These are phyloP conservation scores for Nipponia nippon DNA, from an alignment of 2,113 vertebrate species.

Conservation along the genomic window DNA sequence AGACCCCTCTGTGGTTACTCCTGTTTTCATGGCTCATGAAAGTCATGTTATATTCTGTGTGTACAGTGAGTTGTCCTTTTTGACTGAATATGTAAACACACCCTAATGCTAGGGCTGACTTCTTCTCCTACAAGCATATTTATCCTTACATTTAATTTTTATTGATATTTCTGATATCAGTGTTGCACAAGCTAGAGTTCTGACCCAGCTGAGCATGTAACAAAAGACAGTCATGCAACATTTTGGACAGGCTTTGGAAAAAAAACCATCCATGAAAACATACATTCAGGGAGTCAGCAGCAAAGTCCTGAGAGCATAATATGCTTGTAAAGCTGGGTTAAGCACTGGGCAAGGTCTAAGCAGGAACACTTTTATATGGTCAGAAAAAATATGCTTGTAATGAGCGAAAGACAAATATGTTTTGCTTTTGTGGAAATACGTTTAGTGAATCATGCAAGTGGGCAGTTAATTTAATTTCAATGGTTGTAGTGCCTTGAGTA, in stretches of 20 bases:
- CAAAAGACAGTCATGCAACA: background rate
- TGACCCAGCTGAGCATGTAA: background rate
- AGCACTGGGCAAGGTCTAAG: background rate
- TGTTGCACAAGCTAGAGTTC: background rate
- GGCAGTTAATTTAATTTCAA: conserved; percentile 29
- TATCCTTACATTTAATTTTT: background rate
- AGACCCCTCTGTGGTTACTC: background rate
- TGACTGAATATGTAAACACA: background rate
- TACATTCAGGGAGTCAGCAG: background rate
- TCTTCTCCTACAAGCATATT: background rate
- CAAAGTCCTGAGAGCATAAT: background rate
- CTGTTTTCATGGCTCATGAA: background rate
- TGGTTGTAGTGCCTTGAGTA: background rate
- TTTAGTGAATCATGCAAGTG: conserved; percentile 31
- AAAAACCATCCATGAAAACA: background rate
- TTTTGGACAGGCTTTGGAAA: background rate
- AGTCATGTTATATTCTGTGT: background rate
- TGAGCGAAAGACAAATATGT: background rate
- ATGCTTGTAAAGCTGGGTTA: background rate
- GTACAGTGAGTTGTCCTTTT: background rate
- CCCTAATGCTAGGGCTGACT: background rate
- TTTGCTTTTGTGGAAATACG: conserved; percentile 28
- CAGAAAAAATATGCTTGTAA: background rate
- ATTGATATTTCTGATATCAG: background rate
- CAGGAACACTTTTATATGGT: background rate